phyloP scores from a whole-genome alignment of 2,797 vertebrate genomes.

The Ara ararauna region DNA sequence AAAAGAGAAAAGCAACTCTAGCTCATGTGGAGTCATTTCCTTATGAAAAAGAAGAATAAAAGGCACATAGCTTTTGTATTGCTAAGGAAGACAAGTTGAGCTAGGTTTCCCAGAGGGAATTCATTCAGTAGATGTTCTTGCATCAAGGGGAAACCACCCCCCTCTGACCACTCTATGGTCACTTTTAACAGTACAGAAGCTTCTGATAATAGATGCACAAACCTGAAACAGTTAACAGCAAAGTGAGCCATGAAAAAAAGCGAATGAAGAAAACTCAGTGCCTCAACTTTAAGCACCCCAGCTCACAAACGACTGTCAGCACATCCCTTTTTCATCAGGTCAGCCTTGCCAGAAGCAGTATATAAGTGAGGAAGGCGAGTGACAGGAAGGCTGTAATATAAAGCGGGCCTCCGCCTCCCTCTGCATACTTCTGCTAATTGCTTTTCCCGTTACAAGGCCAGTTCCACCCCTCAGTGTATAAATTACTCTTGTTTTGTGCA shows the following conservation, averaged over 20 bases:
- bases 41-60: background rate
- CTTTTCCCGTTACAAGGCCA: background rate
- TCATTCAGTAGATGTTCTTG: background rate
- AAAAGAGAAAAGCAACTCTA: background rate
- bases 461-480: background rate
- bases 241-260: background rate
- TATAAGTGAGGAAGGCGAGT: background rate
- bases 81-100: background rate
- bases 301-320: background rate
- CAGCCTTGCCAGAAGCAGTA: background rate
- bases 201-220: rapidly evolving
- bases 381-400: background rate
- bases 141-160: rapidly evolving
- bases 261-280: rapidly evolving
- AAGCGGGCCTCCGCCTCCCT: background rate
- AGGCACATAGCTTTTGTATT: rapidly evolving
- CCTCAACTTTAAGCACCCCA: background rate
- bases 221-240: background rate
- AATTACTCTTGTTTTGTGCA: background rate
- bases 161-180: rapidly evolving
- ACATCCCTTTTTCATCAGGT: background rate
- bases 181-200: background rate
- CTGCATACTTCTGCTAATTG: background rate
- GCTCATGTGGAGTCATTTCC: background rate
- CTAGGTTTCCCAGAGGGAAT: background rate